Percentiles rank a stretch among this genome's conserved stretches.
Conservation (phyloP, 2,888 invertebrate genomes). For the Crematogaster levior region DNA sequence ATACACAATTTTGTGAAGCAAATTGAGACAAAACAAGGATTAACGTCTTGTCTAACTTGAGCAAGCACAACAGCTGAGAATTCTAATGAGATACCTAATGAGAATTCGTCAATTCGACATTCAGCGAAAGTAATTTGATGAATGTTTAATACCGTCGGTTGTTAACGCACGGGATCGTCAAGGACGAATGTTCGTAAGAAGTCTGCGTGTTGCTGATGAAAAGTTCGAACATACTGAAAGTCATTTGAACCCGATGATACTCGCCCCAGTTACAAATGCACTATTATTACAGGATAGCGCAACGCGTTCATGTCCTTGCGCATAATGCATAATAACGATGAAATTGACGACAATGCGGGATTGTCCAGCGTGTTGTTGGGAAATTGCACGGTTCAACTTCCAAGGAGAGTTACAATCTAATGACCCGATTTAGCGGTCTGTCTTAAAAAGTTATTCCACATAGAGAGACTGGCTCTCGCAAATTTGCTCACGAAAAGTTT, state of each 20-base stretch:
- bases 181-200: neutral
- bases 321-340: slow-evolving; percentile 66
- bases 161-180: too few species aligned
- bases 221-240: neutral
- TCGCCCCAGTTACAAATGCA: slow-evolving; percentile 3
- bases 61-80: too few species aligned
- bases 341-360: slow-evolving; percentile 33
- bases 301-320: slow-evolving; percentile 64
- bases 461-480: neutral
- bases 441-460: slow-evolving; percentile 3
- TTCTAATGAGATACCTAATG: too few species aligned
- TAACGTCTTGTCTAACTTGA: neutral
- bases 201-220: too few species aligned
- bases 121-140: too few species aligned
- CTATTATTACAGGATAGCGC: slow-evolving; percentile 18
- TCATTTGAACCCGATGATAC: slow-evolving; percentile 5
- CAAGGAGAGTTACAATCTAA: slow-evolving; percentile 82
- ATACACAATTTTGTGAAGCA: neutral
- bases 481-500: slow-evolving; percentile 22
- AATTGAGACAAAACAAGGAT: neutral
- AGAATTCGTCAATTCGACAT: too few species aligned
- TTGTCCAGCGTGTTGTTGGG: slow-evolving; percentile 3
- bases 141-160: too few species aligned
- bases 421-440: slow-evolving; percentile 71
- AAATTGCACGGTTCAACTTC: slow-evolving; percentile 61